Evolutionary conservation across 23 tunicate genomes (phyloP).

Genomic region (Styela plicata): DNA sequence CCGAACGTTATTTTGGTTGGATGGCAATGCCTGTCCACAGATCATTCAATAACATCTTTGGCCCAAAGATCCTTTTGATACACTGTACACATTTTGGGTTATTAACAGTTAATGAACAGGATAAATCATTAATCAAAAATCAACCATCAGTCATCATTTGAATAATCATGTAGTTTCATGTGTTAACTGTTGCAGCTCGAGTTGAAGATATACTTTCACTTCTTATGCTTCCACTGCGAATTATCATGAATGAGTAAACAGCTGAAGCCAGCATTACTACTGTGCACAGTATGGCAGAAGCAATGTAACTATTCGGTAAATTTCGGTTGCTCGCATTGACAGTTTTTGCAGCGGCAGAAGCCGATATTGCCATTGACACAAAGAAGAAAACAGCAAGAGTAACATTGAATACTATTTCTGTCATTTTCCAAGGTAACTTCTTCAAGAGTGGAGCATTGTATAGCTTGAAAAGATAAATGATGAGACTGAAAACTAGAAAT

Average conservation of each 20-base stretch:
- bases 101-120: too few relatives aligned
- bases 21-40: too few relatives aligned
- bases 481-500: not conserved
- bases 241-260: not conserved
- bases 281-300: not conserved
- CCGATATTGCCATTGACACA: not conserved
- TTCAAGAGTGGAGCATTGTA: not conserved
- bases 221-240: not conserved
- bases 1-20: too few relatives aligned
- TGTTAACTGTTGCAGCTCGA: slow-evolving; percentile 10
- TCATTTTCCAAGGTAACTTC: not conserved
- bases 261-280: not conserved
- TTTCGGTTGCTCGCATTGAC: not conserved
- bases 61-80: too few relatives aligned
- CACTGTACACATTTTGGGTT: too few relatives aligned
- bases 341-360: not conserved
- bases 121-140: too few relatives aligned
- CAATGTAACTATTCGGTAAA: not conserved
- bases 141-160: too few relatives aligned
- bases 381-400: not conserved
- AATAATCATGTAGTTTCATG: too few relatives aligned
- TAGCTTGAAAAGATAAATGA: slow-evolving; percentile 7
- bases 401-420: not conserved
- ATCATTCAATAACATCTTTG: too few relatives aligned
- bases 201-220: not conserved